Percentiles rank a stretch among this genome's conserved stretches.
phyloP scores from a whole-genome alignment of 2,888 invertebrate species.

The Mactromeris polynyma region DNA sequence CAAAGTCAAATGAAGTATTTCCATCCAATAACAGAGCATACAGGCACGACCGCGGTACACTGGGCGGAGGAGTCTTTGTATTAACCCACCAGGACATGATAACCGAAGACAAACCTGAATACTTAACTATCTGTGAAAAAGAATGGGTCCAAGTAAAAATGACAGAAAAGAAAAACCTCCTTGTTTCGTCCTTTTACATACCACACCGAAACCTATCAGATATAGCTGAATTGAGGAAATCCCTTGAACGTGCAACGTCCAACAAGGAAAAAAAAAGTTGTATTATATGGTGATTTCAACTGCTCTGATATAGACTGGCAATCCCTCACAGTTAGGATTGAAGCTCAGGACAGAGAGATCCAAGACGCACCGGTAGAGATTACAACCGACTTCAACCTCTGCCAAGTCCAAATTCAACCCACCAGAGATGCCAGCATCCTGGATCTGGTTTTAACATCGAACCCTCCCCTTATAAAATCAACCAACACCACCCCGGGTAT shows the following conservation, averaged over 20 bases:
- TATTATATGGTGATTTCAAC: no score
- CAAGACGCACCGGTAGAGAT: slow-evolving; percentile 50
- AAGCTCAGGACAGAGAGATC: slow-evolving; percentile 34
- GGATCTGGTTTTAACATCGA: slow-evolving; percentile 58
- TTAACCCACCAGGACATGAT: no score
- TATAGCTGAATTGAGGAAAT: slow-evolving; percentile 1
- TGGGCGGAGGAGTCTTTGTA: no score
- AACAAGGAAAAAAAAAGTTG: neutral
- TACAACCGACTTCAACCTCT: slow-evolving; percentile 22
- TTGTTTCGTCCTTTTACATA: slow-evolving; percentile 50
- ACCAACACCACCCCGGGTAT: no score
- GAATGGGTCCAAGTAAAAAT: no score
- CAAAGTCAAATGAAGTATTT: no score
- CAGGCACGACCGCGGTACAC: no score
- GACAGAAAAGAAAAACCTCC: no score
- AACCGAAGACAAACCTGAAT: no score
- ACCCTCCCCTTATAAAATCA: no score
- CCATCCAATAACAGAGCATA: no score
- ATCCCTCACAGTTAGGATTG: neutral
- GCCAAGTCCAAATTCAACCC: slow-evolving; percentile 46
- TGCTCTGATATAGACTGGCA: slow-evolving; percentile 44
- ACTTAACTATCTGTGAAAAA: no score
- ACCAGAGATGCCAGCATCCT: slow-evolving; percentile 50
- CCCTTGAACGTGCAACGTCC: slow-evolving; percentile 18
- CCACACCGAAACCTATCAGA: slow-evolving; percentile 27